Percentiles rank a stretch among this genome's conserved stretches.
phyloP scores from a whole-genome alignment of 2,888 invertebrate genomes.

The Pseudococcus viburni region DNA sequence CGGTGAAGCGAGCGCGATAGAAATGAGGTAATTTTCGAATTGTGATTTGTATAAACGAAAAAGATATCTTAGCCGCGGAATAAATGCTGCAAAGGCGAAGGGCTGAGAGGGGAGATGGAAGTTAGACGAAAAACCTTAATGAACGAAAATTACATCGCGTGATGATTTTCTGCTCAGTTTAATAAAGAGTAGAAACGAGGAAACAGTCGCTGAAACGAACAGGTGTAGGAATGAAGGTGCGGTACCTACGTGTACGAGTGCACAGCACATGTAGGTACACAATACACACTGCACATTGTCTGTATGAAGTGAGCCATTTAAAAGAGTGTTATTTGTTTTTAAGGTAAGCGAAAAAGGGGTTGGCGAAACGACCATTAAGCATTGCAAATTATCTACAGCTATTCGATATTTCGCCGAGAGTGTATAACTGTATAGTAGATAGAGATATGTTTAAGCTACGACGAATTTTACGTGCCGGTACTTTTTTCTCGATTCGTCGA shows the following conservation, averaged over 20 bases:
- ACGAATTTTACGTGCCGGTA: conserved; percentile 16
- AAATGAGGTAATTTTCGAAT: conserved; percentile 3
- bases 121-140: not conserved
- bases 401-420: conserved; percentile 32
- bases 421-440: not conserved
- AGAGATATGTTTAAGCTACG: not conserved
- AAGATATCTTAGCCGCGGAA: not conserved
- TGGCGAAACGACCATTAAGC: not conserved
- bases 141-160: conserved; percentile 7
- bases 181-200: not conserved
- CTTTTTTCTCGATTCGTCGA: not conserved
- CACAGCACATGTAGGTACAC: no score
- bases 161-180: not conserved
- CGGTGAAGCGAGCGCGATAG: not conserved
- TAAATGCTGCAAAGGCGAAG: not conserved
- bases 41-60: conserved; percentile 1
- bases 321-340: not conserved
- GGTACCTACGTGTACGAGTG: no score
- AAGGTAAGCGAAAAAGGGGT: not conserved
- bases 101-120: not conserved
- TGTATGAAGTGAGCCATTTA: not conserved
- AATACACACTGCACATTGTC: no score
- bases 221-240: no score
- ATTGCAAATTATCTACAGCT: conserved; percentile 26
- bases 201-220: not conserved